A percentile compares a stretch with the other conserved stretches of the same genome.
Evolutionary conservation across 2,888 invertebrate genomes (phyloP).

Genomic region (Drosophila vallismaia): DNA sequence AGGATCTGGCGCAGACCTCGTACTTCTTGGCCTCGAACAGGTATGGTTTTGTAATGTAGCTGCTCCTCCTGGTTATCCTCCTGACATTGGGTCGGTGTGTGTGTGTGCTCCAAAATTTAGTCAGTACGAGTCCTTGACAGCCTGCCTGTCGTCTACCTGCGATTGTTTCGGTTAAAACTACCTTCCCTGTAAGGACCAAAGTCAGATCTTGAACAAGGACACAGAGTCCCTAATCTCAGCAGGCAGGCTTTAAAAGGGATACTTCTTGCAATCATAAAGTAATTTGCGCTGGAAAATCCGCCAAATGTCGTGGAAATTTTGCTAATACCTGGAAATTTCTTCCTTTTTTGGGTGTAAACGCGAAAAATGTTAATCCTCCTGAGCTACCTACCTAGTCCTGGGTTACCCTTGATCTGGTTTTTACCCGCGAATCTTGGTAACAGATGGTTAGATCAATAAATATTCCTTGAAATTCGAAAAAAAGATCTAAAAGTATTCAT

Average conservation of each 20-base stretch:
- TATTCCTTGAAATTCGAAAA: background rate
- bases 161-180: background rate
- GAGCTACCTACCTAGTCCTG: background rate
- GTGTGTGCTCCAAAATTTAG: background rate
- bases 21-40: slow-evolving; percentile 99
- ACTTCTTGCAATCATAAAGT: slow-evolving; percentile 13
- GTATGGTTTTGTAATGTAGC: slow-evolving; percentile 83
- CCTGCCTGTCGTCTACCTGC: slow-evolving; percentile 24
- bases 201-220: slow-evolving; percentile 16
- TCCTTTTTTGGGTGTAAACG: background rate
- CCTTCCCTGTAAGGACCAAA: slow-evolving; percentile 1
- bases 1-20: slow-evolving; percentile 98
- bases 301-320: slow-evolving; percentile 9
- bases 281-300: slow-evolving; percentile 26
- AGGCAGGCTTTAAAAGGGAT: slow-evolving; percentile 12
- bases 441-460: background rate
- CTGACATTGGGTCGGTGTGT: background rate
- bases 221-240: slow-evolving; percentile 7
- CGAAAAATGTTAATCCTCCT: background rate
- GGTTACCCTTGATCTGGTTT: background rate
- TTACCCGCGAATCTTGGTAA: background rate
- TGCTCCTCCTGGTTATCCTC: slow-evolving; percentile 8
- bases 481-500: too few species aligned
- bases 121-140: background rate
- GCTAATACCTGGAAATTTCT: slow-evolving; percentile 5